Conservation (phyloP, 2,797 vertebrate species). For the Kryptolebias ocellatus region DNA sequence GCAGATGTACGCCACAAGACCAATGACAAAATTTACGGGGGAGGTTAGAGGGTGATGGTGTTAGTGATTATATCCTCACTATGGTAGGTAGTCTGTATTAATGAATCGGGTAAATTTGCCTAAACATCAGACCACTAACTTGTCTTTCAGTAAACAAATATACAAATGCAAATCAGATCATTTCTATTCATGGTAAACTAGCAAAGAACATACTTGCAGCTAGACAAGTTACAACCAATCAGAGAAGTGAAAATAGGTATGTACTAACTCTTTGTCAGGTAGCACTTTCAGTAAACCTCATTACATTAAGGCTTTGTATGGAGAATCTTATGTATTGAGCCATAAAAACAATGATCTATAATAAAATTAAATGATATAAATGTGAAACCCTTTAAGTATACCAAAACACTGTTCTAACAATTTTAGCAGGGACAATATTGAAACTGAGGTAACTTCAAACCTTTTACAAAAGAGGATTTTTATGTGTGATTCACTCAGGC, state of each 20-base stretch:
- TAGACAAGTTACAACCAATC: not conserved
- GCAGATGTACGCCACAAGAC: conserved; percentile 33
- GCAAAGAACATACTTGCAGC: not conserved
- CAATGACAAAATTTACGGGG: conserved; percentile 23
- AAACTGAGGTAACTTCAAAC: no score
- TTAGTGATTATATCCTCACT: not conserved
- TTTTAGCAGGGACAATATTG: no score
- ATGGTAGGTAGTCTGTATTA: no score
- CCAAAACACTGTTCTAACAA: no score
- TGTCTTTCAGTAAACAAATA: conserved; percentile 3
- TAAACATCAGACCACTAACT: not conserved
- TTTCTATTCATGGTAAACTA: not conserved
- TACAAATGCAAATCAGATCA: not conserved
- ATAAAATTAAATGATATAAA: no score
- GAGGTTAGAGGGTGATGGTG: not conserved
- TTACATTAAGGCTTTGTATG: not conserved
- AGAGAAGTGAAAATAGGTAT: not conserved
- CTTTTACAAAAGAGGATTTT: not conserved
- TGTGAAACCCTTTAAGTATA: no score
- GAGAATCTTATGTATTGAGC: no score
- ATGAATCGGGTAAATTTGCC: not conserved
- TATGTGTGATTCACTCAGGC: conserved; percentile 31
- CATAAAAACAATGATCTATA: no score
- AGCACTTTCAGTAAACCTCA: not conserved
- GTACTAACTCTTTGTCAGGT: not conserved